Evolutionary conservation across 2,797 vertebrate genomes (phyloP).

Genomic region (Hyperoplus immaculatus): DNA sequence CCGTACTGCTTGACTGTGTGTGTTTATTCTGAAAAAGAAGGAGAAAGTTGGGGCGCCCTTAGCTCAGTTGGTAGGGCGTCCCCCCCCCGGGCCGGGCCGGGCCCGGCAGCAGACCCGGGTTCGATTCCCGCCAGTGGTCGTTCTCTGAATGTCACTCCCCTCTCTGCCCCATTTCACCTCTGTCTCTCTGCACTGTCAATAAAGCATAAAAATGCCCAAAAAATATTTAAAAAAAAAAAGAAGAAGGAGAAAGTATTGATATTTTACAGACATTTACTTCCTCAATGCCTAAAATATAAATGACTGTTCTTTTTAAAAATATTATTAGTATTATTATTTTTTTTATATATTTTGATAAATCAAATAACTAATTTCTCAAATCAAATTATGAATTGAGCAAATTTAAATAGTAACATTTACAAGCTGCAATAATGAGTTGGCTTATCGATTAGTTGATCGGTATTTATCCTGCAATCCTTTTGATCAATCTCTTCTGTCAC

Average conservation of each 20-base stretch:
- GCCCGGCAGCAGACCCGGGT: too few species aligned
- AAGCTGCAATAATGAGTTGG: neutral
- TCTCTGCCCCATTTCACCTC: too few species aligned
- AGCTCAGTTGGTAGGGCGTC: too few species aligned
- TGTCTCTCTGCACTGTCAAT: too few species aligned
- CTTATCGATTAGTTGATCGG: neutral
- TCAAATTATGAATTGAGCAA: neutral
- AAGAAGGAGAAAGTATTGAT: too few species aligned
- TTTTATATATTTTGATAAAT: neutral
- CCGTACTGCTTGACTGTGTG: slow-evolving; percentile 26
- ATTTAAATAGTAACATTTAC: neutral
- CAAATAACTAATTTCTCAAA: neutral
- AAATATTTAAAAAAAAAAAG: too few species aligned
- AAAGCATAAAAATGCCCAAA: too few species aligned
- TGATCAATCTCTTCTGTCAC: neutral
- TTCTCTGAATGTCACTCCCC: too few species aligned
- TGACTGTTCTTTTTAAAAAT: too few species aligned
- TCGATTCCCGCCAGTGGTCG: too few species aligned
- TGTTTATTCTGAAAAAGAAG: slow-evolving; percentile 18
- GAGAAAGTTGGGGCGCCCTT: slow-evolving; percentile 23
- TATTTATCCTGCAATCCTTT: neutral
- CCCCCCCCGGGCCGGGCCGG: too few species aligned
- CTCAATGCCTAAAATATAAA: neutral
- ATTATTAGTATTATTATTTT: neutral
- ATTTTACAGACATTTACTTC: too few species aligned